Evolutionary conservation across 2,888 invertebrate species (phyloP).

Genomic region (Drosophila koepferae): DNA sequence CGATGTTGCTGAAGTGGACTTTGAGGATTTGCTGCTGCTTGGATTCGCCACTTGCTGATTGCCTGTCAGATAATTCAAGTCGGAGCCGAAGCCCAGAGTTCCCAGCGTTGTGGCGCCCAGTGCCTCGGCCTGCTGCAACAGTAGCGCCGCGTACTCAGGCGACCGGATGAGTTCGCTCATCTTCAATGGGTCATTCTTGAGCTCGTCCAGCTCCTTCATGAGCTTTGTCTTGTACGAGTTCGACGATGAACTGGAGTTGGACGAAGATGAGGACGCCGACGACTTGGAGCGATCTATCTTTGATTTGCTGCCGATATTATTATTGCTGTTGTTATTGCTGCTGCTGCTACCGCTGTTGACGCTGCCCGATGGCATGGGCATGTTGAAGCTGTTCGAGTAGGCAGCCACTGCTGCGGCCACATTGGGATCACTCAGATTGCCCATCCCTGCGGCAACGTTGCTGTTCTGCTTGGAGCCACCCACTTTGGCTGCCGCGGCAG

Average conservation of each 20-base stretch:
- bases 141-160: conserved; percentile 84
- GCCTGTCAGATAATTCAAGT: conserved; percentile 83
- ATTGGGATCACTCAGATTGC: conserved; percentile 76
- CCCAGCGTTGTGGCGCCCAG: conserved; percentile 84
- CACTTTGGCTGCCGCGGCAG: conserved; percentile 84
- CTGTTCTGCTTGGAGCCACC: conserved; percentile 74
- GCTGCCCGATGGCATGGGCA: conserved; percentile 67
- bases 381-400: conserved; percentile 81
- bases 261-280: conserved; percentile 79
- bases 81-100: conserved; percentile 83
- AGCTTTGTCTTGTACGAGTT: conserved; percentile 84
- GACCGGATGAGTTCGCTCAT: conserved; percentile 85
- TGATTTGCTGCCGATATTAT: conserved; percentile 67
- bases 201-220: conserved; percentile 84
- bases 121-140: conserved; percentile 85
- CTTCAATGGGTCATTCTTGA: conserved; percentile 85
- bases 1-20: conserved; percentile 50
- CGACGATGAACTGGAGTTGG: conserved; percentile 81
- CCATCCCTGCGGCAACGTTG: conserved; percentile 24
- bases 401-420: conserved; percentile 82
- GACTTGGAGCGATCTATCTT: conserved; percentile 82
- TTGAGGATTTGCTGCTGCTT: conserved; percentile 65
- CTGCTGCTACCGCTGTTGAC: conserved; percentile 31
- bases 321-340: conserved; percentile 35
- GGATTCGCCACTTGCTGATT: conserved; percentile 35